Base-by-base conservation (phyloP, 2,797 vertebrate genomes). In the Bradypodion pumilum region DNA sequence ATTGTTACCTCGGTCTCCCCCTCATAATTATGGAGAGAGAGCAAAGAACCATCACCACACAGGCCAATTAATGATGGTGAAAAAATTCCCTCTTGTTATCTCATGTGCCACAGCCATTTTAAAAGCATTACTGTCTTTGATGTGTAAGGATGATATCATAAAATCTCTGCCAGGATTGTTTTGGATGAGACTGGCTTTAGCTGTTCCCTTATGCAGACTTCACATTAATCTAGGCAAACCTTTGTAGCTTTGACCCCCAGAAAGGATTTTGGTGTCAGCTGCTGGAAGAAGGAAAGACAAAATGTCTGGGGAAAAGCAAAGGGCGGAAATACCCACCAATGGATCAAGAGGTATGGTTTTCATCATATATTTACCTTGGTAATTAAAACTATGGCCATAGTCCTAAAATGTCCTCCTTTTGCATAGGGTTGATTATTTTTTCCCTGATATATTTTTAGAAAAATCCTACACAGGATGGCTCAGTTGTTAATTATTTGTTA, bases 241-340 rank as follows among this genome's bases (percentile, higher is more conserved):
- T 81, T 91, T 88, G 1, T 86, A 99, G 98, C 92, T 99, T 99
- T 92, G 98, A 99, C 91, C 97, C 97, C 90, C 98, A 99, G 93
- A 99, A 99, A 94, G 98, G 98, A 35, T 99, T 99, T 91, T 99
- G 98, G 98, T 99, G 98, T 94, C 98, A 99, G 90, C 94, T 99
- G 32, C 87, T 99, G 76, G 98, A 99, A 89, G 98, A 98, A 91
- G 98, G 98, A 78, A 97, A 97, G 94, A 99, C 98, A 49, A 99
- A 98, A 95, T 99, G 98, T 93, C 96, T 99, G 91, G 98, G 98
- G 23, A 99, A 98, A 93, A 99, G 97, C 94, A 99, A 99, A 96
- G 98, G 98, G 78, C 96, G 98, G 84, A 99, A 97, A 93, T 99
- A 99, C 60, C 97, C 98, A 68, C 95, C 97, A 12, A 99, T 99